These are phyloP conservation scores for Caradrina kadenii DNA, from an alignment of 2,888 invertebrate genomes.

Conservation along the genomic window DNA sequence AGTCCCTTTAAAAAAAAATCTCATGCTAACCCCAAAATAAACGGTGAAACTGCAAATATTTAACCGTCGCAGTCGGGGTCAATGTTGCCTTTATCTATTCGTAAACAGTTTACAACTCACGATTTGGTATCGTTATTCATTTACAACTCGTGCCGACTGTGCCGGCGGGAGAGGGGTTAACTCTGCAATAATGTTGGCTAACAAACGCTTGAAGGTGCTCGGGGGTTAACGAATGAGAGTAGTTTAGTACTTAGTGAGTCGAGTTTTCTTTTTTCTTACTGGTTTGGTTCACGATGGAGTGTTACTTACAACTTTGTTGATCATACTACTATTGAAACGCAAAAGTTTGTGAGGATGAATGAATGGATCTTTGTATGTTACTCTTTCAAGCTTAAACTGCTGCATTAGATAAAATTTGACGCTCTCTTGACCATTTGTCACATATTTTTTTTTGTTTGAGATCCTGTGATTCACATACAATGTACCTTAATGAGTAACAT, in stretches of 20 bases:
- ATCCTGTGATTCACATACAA: too few relatives aligned
- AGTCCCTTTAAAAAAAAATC: not conserved
- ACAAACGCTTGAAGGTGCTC: conserved; percentile 43
- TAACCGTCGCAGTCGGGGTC: conserved; percentile 62
- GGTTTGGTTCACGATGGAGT: too few relatives aligned
- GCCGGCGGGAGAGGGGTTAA: conserved; percentile 55
- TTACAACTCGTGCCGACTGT: conserved; percentile 66
- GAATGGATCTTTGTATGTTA: too few relatives aligned
- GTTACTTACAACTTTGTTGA: too few relatives aligned
- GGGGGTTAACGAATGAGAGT: conserved; percentile 38
- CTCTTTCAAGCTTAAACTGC: too few relatives aligned
- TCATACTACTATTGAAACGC: too few relatives aligned
- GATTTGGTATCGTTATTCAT: conserved; percentile 59
- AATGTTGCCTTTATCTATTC: conserved; percentile 70
- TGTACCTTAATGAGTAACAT: too few relatives aligned
- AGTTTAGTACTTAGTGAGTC: conserved; percentile 17
- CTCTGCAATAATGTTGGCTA: conserved; percentile 47
- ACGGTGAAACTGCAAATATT: conserved; percentile 69
- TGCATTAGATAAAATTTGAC: too few relatives aligned
- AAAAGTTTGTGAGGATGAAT: too few relatives aligned
- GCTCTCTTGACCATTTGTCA: too few relatives aligned
- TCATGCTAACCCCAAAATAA: conserved; percentile 13
- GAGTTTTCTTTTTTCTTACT: conserved; percentile 3
- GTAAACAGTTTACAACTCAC: conserved; percentile 74
- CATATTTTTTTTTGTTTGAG: too few relatives aligned